Conservation (phyloP, 35 echinoderm and acorn worm species). For the Lytechinus variegatus region DNA sequence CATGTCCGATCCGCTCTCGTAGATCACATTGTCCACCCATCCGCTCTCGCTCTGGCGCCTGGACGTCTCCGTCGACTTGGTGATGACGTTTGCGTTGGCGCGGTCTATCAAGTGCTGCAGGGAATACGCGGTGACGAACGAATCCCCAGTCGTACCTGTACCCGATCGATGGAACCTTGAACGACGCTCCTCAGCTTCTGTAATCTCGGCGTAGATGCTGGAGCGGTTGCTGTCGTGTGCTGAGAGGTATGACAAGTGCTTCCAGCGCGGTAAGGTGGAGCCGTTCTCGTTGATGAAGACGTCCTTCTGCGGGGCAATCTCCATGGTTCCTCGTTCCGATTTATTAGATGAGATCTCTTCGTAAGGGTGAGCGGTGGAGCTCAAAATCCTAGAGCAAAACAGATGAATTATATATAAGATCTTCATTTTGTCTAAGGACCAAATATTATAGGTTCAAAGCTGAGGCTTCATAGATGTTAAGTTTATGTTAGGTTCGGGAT, state of each 20-base stretch:
- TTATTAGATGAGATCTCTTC: slow-evolving; percentile 48
- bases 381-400: background rate
- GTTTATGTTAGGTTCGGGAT: no score
- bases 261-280: slow-evolving; percentile 35
- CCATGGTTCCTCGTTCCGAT: slow-evolving; percentile 33
- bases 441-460: no score
- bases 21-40: slow-evolving; percentile 64
- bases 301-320: background rate
- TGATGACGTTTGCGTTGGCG: background rate
- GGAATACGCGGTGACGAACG: slow-evolving; percentile 53
- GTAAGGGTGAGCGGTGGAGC: slow-evolving; percentile 40
- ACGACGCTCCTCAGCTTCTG: slow-evolving; percentile 51
- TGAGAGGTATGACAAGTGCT: slow-evolving; percentile 49
- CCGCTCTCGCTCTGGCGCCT: slow-evolving; percentile 57
- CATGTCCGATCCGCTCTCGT: slow-evolving; percentile 60
- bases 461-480: no score
- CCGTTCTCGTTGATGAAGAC: slow-evolving; percentile 38
- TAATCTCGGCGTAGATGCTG: slow-evolving; percentile 69
- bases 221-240: slow-evolving; percentile 56
- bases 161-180: slow-evolving; percentile 44
- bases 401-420: background rate
- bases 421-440: no score
- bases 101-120: slow-evolving; percentile 35
- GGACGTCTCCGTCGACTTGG: slow-evolving; percentile 11
- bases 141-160: slow-evolving; percentile 47